These are phyloP conservation scores for Henricia sp. DNA, from an alignment of 53 echinoderm and acorn worm species.

Conservation along the genomic window DNA sequence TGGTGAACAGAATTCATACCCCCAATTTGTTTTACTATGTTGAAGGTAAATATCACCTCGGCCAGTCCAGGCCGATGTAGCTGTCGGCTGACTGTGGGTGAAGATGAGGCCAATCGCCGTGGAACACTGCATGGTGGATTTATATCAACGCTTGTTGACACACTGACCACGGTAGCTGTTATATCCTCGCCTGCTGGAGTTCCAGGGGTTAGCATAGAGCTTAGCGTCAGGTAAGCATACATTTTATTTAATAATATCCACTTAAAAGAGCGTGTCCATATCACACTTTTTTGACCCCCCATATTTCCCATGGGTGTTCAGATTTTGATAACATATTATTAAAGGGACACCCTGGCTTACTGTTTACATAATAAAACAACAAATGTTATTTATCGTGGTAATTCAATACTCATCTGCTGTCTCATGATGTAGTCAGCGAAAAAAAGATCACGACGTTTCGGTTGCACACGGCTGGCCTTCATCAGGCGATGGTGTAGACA, in stretches of 20 bases:
- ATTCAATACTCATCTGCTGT: too few species aligned
- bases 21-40: neutral
- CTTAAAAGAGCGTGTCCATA: neutral
- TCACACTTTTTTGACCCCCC: too few species aligned
- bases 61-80: constrained; percentile 66
- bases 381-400: neutral
- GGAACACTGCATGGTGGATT: constrained; percentile 85
- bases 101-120: constrained; percentile 72
- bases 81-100: constrained; percentile 73
- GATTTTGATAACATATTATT: too few species aligned
- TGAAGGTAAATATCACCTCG: constrained; percentile 65
- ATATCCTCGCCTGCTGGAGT: constrained; percentile 60
- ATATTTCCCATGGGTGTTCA: too few species aligned
- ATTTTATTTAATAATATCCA: neutral
- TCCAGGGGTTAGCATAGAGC: constrained; percentile 84
- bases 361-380: neutral
- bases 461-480: too few species aligned
- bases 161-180: constrained; percentile 75
- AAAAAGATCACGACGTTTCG: too few species aligned
- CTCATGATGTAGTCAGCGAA: too few species aligned
- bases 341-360: neutral
- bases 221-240: constrained; percentile 72
- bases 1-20: neutral
- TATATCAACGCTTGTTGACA: constrained; percentile 80
- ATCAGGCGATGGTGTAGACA: too few species aligned